phyloP scores from a whole-genome alignment of 2,797 vertebrate genomes.

The Pseudochromis fuscus region DNA sequence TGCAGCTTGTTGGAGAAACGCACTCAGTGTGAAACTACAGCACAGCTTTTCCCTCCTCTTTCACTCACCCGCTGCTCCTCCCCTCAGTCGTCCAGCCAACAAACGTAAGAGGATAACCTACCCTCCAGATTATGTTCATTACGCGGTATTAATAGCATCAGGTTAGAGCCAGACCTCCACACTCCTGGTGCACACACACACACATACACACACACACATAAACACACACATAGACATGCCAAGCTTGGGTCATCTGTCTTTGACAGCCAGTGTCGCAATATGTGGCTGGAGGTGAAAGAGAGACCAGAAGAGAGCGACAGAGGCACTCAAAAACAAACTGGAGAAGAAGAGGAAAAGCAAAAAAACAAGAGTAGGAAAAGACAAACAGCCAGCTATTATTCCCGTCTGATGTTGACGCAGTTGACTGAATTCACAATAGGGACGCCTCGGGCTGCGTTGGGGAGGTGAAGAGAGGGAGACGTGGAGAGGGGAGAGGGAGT shows the following conservation, averaged over 20 bases:
- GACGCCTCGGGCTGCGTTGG: constrained; percentile 33
- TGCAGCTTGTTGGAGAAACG: constrained; percentile 47
- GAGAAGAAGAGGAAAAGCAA: background rate
- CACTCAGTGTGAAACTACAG: constrained; percentile 64
- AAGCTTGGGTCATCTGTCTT: constrained; percentile 73
- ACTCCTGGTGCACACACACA: constrained; percentile 53
- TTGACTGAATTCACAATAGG: constrained; percentile 40
- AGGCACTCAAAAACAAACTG: constrained; percentile 15
- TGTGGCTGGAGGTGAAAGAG: constrained; percentile 46
- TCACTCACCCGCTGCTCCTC: constrained; percentile 66
- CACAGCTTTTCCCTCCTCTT: constrained; percentile 73
- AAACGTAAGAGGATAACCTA: constrained; percentile 91
- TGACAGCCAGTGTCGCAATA: constrained; percentile 77
- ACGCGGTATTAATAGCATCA: constrained; percentile 94
- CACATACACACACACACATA: constrained; percentile 33
- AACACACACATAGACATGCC: constrained; percentile 54
- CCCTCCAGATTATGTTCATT: constrained; percentile 88
- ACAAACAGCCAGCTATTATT: constrained; percentile 29
- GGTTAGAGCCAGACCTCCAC: constrained; percentile 82
- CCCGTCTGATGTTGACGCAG: constrained; percentile 24
- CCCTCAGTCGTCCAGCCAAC: constrained; percentile 76
- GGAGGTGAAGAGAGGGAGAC: constrained; percentile 27
- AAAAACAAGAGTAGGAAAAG: constrained; percentile 2
- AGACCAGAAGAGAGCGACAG: constrained; percentile 41
- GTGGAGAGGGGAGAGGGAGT: background rate